A percentile compares a stretch with the other conserved stretches of the same genome.
Conservation (phyloP, 2,113 vertebrate genomes). For the Meleagris gallopavo region DNA sequence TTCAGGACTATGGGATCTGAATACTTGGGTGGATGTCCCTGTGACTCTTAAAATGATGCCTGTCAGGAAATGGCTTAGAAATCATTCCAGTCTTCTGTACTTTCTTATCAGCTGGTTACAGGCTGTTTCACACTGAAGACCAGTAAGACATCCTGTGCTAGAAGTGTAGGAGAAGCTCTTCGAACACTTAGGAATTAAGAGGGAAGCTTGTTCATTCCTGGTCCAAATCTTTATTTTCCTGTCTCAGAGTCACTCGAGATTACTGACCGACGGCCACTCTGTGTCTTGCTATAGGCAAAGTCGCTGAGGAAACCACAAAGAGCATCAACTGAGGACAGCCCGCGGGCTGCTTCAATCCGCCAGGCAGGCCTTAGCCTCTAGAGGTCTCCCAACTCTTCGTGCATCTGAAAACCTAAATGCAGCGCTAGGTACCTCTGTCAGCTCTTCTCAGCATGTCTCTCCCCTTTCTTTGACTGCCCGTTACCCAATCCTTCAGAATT, state of each 20-base stretch:
- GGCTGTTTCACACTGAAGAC: neutral
- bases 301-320: neutral
- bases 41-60: neutral
- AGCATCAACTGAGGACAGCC: neutral
- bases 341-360: neutral
- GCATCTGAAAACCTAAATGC: neutral
- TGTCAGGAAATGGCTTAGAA: neutral
- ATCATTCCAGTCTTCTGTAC: neutral
- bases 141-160: neutral
- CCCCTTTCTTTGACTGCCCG: neutral
- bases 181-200: neutral
- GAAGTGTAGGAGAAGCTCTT: neutral
- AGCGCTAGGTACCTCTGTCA: neutral
- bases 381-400: conserved; percentile 28
- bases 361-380: neutral
- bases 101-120: neutral
- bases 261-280: neutral
- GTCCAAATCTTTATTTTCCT: neutral
- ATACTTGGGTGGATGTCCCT: neutral
- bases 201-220: neutral
- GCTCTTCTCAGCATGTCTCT: neutral
- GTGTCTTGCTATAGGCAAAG: neutral
- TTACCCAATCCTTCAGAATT: neutral
- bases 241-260: neutral
- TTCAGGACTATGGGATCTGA: neutral